phyloP scores from a whole-genome alignment of 2,888 invertebrate species.

The Andrena camellia region DNA sequence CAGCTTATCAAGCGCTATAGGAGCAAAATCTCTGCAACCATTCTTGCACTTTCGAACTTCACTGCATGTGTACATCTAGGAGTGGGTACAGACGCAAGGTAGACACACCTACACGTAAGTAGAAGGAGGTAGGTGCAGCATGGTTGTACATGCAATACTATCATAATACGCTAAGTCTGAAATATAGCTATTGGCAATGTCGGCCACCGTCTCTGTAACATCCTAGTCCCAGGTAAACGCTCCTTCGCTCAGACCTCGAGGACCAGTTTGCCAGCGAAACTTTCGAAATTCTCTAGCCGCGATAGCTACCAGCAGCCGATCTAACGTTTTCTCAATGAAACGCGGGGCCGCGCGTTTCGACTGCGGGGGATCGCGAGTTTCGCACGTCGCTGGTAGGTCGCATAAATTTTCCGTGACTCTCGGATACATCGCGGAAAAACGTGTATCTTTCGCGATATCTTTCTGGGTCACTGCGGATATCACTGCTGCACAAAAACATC shows the following conservation, averaged over 20 bases:
- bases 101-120: not conserved
- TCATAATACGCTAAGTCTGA: slow-evolving; percentile 78
- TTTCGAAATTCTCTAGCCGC: not conserved
- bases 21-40: not conserved
- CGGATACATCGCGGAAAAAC: slow-evolving; percentile 20
- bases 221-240: slow-evolving; percentile 31
- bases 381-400: slow-evolving; percentile 14
- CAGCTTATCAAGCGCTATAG: not conserved
- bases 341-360: not conserved
- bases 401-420: slow-evolving; percentile 37
- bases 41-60: slow-evolving; percentile 33
- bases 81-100: slow-evolving; percentile 13
- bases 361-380: slow-evolving; percentile 13
- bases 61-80: not conserved
- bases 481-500: slow-evolving; percentile 40
- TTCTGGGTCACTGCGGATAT: slow-evolving; percentile 57
- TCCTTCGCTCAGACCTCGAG: slow-evolving; percentile 14
- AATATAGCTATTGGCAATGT: slow-evolving; percentile 70
- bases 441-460: slow-evolving; percentile 45
- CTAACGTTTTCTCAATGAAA: slow-evolving; percentile 24
- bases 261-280: slow-evolving; percentile 1
- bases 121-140: slow-evolving; percentile 4
- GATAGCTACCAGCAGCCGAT: not conserved
- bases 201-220: slow-evolving; percentile 50
- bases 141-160: slow-evolving; percentile 59